phyloP scores from a whole-genome alignment of 2,888 invertebrate genomes.

The Brassicogethes aeneus region DNA sequence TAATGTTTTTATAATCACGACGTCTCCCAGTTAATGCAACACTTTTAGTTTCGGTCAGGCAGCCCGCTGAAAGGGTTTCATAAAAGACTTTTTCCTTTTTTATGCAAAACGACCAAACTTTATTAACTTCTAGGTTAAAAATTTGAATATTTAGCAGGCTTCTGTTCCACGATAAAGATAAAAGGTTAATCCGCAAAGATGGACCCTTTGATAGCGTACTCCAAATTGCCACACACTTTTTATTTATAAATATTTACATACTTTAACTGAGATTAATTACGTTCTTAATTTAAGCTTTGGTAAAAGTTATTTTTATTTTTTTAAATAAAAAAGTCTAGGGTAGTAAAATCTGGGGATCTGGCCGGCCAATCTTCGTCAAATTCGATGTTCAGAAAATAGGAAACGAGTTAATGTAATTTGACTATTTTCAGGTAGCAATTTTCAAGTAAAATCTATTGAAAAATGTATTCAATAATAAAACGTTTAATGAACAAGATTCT shows the following conservation, averaged over 20 bases:
- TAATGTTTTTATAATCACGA: constrained; percentile 43
- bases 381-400: too few species aligned
- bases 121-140: constrained; percentile 28
- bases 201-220: constrained; percentile 1
- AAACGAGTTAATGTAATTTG: too few species aligned
- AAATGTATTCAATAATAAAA: too few species aligned
- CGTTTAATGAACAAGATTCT: too few species aligned
- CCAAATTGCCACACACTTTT: background rate
- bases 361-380: too few species aligned
- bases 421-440: too few species aligned
- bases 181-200: background rate
- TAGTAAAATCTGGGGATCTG: too few species aligned
- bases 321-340: too few species aligned
- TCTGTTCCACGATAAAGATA: background rate
- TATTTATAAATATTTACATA: background rate
- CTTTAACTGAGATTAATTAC: too few species aligned
- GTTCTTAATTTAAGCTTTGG: too few species aligned
- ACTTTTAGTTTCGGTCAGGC: constrained; percentile 35
- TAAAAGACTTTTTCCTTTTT: constrained; percentile 39
- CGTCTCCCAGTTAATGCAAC: constrained; percentile 27
- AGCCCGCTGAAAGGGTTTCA: constrained; percentile 34
- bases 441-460: too few species aligned
- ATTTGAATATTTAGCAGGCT: constrained; percentile 20
- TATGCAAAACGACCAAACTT: constrained; percentile 36
- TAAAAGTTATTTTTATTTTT: too few species aligned